Evolutionary conservation across 2,797 vertebrate genomes (phyloP).

Genomic region (Anguilla obscura): DNA sequence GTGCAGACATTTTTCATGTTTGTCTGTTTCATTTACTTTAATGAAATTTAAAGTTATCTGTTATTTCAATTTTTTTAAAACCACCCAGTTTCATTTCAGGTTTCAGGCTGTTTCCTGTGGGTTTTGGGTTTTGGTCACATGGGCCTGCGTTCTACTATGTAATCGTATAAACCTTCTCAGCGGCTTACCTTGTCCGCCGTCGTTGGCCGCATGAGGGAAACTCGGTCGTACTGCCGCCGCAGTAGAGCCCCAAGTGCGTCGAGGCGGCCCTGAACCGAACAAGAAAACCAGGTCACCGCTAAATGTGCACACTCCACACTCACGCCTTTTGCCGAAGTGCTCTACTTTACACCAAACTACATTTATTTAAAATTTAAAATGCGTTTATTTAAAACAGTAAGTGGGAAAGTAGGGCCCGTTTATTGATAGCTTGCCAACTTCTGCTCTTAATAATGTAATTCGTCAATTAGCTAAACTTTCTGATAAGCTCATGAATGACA

Average conservation of each 20-base stretch:
- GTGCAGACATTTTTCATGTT: background rate
- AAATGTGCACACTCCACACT: background rate
- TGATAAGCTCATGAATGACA: too few relatives aligned
- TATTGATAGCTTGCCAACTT: background rate
- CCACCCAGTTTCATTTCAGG: background rate
- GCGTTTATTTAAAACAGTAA: constrained; percentile 27
- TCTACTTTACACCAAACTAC: background rate
- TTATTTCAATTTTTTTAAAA: background rate
- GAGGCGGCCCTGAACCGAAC: constrained; percentile 80
- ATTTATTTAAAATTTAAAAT: background rate
- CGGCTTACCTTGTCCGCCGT: constrained; percentile 84
- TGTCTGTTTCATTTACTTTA: background rate
- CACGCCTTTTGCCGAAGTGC: background rate
- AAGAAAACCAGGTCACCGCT: background rate
- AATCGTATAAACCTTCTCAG: background rate
- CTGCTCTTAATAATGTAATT: background rate
- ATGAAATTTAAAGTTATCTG: background rate
- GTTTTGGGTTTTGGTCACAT: background rate
- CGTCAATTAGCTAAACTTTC: too few relatives aligned
- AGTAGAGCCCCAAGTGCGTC: constrained; percentile 93
- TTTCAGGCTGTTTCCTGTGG: background rate
- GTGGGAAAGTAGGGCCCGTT: background rate
- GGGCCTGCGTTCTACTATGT: background rate
- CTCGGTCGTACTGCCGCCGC: constrained; percentile 84
- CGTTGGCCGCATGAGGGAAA: constrained; percentile 92